Evolutionary conservation across 1,140 invertebrate species (phyloP).

Genomic region (Sarcophaga bullata): DNA sequence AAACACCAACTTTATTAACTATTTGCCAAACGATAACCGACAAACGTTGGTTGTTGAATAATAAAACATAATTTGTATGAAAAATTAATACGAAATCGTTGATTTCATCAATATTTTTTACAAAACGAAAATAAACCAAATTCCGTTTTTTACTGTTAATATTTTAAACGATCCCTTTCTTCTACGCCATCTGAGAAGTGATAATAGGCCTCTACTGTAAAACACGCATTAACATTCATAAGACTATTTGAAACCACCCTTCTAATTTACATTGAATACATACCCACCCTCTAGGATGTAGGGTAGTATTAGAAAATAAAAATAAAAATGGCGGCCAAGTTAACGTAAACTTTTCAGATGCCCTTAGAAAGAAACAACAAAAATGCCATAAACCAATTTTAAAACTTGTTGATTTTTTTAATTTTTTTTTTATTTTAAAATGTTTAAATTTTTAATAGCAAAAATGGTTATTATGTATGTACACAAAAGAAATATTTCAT

Average conservation of each 20-base stretch:
- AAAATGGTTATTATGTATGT: background rate
- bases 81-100: too few species aligned
- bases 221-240: background rate
- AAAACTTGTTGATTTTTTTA: background rate
- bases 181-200: slow-evolving; percentile 10
- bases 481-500: too few species aligned
- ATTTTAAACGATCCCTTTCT: slow-evolving; percentile 2
- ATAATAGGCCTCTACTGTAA: background rate
- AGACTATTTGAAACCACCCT: background rate
- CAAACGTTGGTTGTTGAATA: too few species aligned
- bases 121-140: background rate
- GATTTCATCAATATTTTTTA: too few species aligned
- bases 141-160: background rate
- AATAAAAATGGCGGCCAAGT: background rate
- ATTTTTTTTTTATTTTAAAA: too few species aligned
- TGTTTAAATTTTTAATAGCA: too few species aligned
- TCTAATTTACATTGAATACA: background rate
- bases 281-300: background rate
- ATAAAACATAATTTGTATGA: too few species aligned
- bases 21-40: too few species aligned
- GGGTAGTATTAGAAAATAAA: background rate
- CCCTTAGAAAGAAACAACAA: slow-evolving; percentile 18
- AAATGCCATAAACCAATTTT: slow-evolving; percentile 1
- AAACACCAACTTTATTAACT: too few species aligned
- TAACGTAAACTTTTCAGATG: background rate